Percentiles rank a stretch among this genome's conserved stretches.
Evolutionary conservation across 1,140 invertebrate species (phyloP).

Genomic region (Portunus trituberculatus): DNA sequence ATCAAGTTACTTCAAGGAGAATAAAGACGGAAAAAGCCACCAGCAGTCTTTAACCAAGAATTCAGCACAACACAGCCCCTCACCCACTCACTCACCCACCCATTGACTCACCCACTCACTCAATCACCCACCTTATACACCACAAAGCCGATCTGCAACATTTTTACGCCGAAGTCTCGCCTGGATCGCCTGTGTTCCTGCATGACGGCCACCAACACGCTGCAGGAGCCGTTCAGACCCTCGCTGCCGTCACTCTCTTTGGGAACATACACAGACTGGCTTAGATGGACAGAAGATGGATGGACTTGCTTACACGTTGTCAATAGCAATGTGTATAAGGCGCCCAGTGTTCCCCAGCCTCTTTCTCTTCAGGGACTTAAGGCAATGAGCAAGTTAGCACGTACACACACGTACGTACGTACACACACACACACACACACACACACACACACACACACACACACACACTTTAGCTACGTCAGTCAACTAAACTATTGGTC

Average conservation of each 20-base stretch:
- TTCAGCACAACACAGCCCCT: not conserved
- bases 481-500: not conserved
- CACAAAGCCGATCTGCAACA: slow-evolving; percentile 81
- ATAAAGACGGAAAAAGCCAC: no score
- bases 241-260: not conserved
- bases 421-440: no score
- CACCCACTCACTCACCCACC: not conserved
- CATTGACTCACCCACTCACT: no score
- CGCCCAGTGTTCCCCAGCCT: no score
- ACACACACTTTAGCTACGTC: not conserved
- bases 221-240: slow-evolving; percentile 79
- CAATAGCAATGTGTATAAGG: no score
- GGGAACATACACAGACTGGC: no score
- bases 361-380: no score
- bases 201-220: slow-evolving; percentile 81
- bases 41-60: not conserved
- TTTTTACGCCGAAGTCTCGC: slow-evolving; percentile 79
- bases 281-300: not conserved
- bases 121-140: slow-evolving; percentile 81
- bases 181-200: slow-evolving; percentile 80
- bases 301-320: not conserved
- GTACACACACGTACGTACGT: no score
- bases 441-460: not conserved
- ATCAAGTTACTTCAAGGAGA: no score
- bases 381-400: no score